Conservation (phyloP, 2,113 vertebrate genomes). For the Trematocara marginatum region DNA sequence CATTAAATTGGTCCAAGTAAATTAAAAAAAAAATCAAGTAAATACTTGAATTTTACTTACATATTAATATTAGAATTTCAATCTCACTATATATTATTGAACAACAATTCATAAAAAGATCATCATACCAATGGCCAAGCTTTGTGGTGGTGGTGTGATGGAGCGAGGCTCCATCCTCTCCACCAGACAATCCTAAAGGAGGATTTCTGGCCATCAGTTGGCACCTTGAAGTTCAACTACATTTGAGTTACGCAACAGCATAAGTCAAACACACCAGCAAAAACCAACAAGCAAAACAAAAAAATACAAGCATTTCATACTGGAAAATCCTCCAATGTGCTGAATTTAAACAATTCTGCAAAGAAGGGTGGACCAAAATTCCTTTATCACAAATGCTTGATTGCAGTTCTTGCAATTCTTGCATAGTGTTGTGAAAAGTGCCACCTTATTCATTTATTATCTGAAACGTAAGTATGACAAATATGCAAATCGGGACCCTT, state of each 20-base stretch:
- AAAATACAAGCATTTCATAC: background rate
- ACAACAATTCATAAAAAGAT: background rate
- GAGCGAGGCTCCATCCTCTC: rapidly evolving
- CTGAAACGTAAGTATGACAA: background rate
- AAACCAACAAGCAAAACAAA: background rate
- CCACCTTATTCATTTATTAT: background rate
- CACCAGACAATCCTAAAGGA: background rate
- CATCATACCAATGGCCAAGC: background rate
- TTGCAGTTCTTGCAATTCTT: rapidly evolving
- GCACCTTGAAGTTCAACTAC: background rate
- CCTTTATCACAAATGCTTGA: background rate
- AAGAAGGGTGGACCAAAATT: background rate
- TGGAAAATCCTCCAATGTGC: background rate
- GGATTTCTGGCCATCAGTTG: background rate
- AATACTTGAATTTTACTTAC: background rate
- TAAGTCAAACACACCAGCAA: background rate
- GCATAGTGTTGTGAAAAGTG: background rate
- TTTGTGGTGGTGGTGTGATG: background rate
- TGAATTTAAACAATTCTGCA: background rate
- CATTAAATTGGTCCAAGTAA: background rate
- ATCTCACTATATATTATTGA: background rate
- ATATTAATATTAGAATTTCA: background rate
- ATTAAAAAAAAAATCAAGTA: rapidly evolving
- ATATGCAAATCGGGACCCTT: background rate
- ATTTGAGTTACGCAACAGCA: background rate